Evolutionary conservation across 2,888 invertebrate species (phyloP).

Genomic region (Dasypogon diadema): DNA sequence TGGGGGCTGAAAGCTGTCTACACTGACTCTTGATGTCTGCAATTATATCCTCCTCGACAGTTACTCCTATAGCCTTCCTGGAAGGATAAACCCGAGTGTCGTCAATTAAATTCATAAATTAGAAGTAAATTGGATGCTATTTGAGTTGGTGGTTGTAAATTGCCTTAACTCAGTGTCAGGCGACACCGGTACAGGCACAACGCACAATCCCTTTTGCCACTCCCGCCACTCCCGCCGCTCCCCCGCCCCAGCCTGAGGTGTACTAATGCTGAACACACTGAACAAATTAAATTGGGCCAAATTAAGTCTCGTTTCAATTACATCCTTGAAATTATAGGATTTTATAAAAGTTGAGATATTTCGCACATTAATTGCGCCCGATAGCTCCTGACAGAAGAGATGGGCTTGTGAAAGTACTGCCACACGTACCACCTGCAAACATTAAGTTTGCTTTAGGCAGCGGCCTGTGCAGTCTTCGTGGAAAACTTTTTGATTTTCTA

Average conservation of each 20-base stretch:
- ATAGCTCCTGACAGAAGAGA: slow-evolving; percentile 15
- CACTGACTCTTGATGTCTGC: slow-evolving; percentile 9
- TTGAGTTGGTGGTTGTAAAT: slow-evolving; percentile 7
- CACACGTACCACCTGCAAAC: not conserved
- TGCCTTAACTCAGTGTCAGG: not conserved
- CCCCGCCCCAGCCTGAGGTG: not conserved
- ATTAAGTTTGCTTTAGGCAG: not conserved
- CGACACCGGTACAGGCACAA: not conserved
- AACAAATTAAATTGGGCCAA: slow-evolving; percentile 16
- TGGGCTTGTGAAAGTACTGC: not conserved
- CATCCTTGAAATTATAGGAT: slow-evolving; percentile 17
- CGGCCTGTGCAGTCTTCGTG: not conserved
- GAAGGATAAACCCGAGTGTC: slow-evolving; percentile 35
- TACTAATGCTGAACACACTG: not conserved
- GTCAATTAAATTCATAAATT: slow-evolving; percentile 50
- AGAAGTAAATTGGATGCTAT: slow-evolving; percentile 43
- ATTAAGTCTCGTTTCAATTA: slow-evolving; percentile 42
- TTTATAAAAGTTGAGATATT: slow-evolving; percentile 23
- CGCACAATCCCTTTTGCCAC: too few relatives aligned
- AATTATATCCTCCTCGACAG: slow-evolving; percentile 24
- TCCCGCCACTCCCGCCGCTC: not conserved
- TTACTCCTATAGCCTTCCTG: slow-evolving; percentile 14
- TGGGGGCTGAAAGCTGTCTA: slow-evolving; percentile 14
- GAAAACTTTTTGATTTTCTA: not conserved
- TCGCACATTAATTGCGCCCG: slow-evolving; percentile 14